A percentile compares a stretch with the other conserved stretches of the same genome.
These are phyloP conservation scores for Mythimna pallens DNA, from an alignment of 2,888 invertebrate species.

Conservation along the genomic window DNA sequence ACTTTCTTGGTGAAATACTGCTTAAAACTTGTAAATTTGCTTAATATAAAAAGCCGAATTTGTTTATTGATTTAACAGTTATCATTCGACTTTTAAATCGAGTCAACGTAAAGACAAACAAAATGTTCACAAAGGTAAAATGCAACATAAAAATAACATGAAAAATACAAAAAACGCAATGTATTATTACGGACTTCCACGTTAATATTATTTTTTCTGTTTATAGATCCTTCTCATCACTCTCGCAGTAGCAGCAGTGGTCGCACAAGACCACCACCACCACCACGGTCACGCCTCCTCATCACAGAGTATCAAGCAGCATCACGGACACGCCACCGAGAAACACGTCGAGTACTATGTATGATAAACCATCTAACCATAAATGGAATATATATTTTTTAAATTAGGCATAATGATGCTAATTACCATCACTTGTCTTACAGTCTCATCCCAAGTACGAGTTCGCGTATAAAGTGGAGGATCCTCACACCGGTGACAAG, in stretches of 20 bases:
- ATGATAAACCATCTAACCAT: background rate
- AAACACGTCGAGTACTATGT: slow-evolving; percentile 61
- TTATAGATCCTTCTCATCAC: slow-evolving; percentile 12
- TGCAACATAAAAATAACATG: too few relatives aligned
- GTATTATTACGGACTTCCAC: background rate
- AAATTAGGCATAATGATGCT: background rate
- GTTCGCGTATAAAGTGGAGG: slow-evolving; percentile 84
- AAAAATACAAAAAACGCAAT: too few relatives aligned
- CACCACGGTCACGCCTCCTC: slow-evolving; percentile 69
- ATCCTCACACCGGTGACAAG: slow-evolving; percentile 85
- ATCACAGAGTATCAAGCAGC: slow-evolving; percentile 73
- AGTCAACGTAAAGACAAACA: too few relatives aligned
- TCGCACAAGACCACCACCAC: slow-evolving; percentile 43
- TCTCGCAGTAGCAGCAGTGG: background rate
- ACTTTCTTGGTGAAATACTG: too few relatives aligned
- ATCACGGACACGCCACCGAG: slow-evolving; percentile 67
- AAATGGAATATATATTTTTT: too few relatives aligned
- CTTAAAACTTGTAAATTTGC: too few relatives aligned
- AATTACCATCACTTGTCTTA: background rate
- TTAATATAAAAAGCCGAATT: too few relatives aligned
- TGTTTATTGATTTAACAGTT: too few relatives aligned
- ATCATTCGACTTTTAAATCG: too few relatives aligned
- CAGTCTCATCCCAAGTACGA: slow-evolving; percentile 69
- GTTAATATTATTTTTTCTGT: background rate
- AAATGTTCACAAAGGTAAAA: too few relatives aligned